Percentiles rank a stretch among this genome's conserved stretches.
Conservation (phyloP, 2,113 vertebrate genomes). For the Formicarius rufipectus region DNA sequence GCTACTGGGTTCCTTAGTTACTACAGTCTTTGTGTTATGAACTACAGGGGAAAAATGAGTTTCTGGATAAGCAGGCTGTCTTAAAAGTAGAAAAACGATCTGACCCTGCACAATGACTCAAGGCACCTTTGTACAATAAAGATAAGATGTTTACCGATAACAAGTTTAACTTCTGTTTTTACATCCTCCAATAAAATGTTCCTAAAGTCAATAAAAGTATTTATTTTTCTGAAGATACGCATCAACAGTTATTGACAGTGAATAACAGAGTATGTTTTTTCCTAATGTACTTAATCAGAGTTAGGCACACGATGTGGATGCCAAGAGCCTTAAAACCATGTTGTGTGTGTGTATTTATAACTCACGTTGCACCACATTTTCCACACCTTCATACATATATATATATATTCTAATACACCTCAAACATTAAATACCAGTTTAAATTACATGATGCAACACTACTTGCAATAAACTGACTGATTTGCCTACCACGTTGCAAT, state of each 20-base stretch:
- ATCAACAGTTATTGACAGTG: neutral
- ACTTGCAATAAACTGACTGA: neutral
- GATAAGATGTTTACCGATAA: neutral
- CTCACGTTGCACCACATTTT: neutral
- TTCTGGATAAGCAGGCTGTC: neutral
- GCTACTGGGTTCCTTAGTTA: neutral
- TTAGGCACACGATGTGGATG: neutral
- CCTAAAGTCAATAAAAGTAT: neutral
- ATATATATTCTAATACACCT: neutral
- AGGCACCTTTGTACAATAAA: neutral
- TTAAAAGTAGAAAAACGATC: neutral
- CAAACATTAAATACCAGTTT: neutral
- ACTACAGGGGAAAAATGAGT: neutral
- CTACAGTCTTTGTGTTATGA: neutral
- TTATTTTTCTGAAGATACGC: neutral
- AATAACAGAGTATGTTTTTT: neutral
- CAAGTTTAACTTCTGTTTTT: neutral
- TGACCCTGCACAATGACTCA: neutral
- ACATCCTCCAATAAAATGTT: neutral
- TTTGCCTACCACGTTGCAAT: neutral
- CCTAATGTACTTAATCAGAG: neutral
- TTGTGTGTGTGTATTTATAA: neutral
- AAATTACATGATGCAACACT: neutral
- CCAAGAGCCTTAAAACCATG: neutral
- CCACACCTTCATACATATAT: neutral